Conservation (phyloP, 2,113 vertebrate species). For the Tragelaphus strepsiceros region DNA sequence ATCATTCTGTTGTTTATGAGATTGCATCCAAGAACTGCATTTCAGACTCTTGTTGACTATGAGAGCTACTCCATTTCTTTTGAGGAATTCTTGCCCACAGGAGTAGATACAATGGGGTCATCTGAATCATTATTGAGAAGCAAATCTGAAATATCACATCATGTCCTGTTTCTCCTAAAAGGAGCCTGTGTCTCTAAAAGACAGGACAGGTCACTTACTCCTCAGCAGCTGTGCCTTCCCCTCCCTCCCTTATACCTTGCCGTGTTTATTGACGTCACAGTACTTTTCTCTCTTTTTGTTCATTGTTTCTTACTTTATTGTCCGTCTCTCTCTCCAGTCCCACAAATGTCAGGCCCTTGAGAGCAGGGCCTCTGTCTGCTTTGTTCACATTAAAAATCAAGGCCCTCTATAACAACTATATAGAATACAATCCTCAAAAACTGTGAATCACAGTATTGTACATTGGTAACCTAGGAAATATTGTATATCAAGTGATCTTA, state of each 20-base stretch:
- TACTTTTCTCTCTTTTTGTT: neutral
- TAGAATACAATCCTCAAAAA: neutral
- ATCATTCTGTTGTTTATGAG: neutral
- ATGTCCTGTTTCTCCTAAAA: neutral
- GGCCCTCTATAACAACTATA: neutral
- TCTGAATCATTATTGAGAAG: neutral
- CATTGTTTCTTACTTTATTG: neutral
- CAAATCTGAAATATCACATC: neutral
- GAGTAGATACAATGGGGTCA: neutral
- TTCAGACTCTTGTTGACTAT: neutral
- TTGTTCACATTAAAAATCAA: neutral
- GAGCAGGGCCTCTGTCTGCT: neutral
- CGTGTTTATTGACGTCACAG: neutral
- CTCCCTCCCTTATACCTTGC: neutral
- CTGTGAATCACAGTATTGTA: neutral
- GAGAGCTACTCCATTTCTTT: neutral
- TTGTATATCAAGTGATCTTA: neutral
- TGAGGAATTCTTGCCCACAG: neutral
- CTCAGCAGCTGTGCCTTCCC: neutral
- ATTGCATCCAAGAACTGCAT: neutral
- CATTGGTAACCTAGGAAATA: neutral
- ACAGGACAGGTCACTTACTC: neutral
- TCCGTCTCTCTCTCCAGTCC: neutral
- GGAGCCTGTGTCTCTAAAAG: neutral
- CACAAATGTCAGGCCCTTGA: neutral